Conservation (phyloP, 2,888 invertebrate genomes). For the Brassicogethes aeneus region DNA sequence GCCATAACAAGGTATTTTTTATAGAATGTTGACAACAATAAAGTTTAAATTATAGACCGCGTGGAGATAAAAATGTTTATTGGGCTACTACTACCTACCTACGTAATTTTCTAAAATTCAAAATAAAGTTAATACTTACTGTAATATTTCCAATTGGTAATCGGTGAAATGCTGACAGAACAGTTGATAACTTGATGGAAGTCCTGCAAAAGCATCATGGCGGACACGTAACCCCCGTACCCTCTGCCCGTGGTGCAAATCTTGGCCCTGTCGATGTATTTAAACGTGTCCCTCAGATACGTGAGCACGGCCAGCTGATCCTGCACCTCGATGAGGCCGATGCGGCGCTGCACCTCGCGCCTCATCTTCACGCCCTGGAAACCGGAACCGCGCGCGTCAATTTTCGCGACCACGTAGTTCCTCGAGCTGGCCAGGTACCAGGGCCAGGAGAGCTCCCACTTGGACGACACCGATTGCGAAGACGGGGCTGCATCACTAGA, state of each 20-base stretch:
- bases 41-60: too few species aligned
- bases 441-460: constrained; percentile 73
- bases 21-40: too few species aligned
- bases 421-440: constrained; percentile 75
- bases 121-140: too few species aligned
- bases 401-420: constrained; percentile 78
- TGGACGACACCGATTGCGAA: constrained; percentile 74
- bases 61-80: too few species aligned
- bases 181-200: constrained; percentile 71
- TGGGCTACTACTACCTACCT: too few species aligned
- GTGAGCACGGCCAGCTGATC: constrained; percentile 54
- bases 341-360: constrained; percentile 59
- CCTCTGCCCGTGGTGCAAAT: constrained; percentile 83
- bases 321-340: constrained; percentile 55
- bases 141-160: constrained; percentile 75
- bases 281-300: constrained; percentile 69
- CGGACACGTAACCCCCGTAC: constrained; percentile 80
- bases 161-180: constrained; percentile 78
- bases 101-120: too few species aligned
- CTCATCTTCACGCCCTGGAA: constrained; percentile 69
- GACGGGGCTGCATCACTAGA: constrained; percentile 75
- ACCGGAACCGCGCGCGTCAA: constrained; percentile 83
- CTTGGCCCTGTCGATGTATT: constrained; percentile 71
- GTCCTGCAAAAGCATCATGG: constrained; percentile 72
- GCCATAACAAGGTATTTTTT: too few species aligned